Base-by-base conservation (phyloP, 2,888 invertebrate species). In the Cabera pusaria region DNA sequence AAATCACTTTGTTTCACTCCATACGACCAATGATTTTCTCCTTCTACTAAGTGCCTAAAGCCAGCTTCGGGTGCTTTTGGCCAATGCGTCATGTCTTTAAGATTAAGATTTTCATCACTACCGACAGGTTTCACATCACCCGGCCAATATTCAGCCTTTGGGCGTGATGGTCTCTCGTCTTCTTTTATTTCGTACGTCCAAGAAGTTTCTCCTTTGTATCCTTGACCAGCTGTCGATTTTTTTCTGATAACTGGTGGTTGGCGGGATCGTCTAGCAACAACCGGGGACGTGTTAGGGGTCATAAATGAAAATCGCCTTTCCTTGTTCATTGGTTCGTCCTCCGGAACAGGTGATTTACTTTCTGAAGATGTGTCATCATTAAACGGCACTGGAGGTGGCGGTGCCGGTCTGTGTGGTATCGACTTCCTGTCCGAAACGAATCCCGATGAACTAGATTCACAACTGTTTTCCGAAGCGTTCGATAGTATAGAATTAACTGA, bases 401-500 rank as follows among this genome's bases (percentile, higher is more conserved):
- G 88, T n/a, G 88, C 88, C 7, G 85, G 86, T 46, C 88, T 71
- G 31, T 80, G 84, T 18, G 86, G 87, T 11, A 74, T 67, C 1
- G 84, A 81, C 51, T 85, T 87, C 45, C 84, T 73, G 56, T 88
- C 87, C 21, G 87, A 87, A 14, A 82, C 67, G 57, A 88, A 88
- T 45, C 87, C 88, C 5, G 88, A 88, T n/a, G 88, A 86, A 68
- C 78, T 77, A n/a, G 88, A 87, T 60, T 81, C 85, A 57, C 65
- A 82, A 60, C 88, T 87, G 41, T 76, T 69, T 65, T 85, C 86
- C 7, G 89, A 88, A 41, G 80, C 74, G 50, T 86, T 85, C 3
- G 89, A 89, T 53, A 89, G 63, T 57, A 86, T 78, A 1, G 89
- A 90, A 72, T 90, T 90, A 58, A 90, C 86, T 48, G 89, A 90